A percentile compares a stretch with the other conserved stretches of the same genome.
These are phyloP conservation scores for Mythimna loreyi DNA, from an alignment of 2,888 invertebrate genomes.

Conservation along the genomic window DNA sequence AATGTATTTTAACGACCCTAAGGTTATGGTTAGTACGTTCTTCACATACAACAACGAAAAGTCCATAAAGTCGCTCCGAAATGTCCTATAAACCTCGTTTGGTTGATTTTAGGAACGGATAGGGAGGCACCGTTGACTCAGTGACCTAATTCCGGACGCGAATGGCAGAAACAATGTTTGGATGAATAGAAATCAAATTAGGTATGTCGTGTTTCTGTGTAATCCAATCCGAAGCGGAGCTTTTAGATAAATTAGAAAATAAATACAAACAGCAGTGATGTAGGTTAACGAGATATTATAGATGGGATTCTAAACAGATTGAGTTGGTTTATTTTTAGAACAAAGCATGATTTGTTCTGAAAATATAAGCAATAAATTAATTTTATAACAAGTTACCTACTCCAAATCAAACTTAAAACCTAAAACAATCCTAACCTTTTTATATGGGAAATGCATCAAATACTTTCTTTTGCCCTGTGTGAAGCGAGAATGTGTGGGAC, in stretches of 20 bases:
- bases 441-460: too few relatives aligned
- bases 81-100: conserved; percentile 72
- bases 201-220: conserved; percentile 42
- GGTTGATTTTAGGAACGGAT: conserved; percentile 65
- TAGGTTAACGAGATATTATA: not conserved
- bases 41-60: conserved; percentile 57
- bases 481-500: too few relatives aligned
- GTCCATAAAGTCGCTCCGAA: conserved; percentile 63
- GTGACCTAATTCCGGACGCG: conserved; percentile 70
- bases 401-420: not conserved
- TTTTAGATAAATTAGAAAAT: conserved; percentile 56
- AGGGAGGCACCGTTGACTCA: conserved; percentile 63
- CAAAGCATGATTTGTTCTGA: not conserved
- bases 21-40: conserved; percentile 66
- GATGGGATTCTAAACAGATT: not conserved
- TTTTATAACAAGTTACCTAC: not conserved
- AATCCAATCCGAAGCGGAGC: conserved; percentile 46
- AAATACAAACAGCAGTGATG: conserved; percentile 28
- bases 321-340: not conserved
- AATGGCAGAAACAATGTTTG: conserved; percentile 53
- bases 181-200: conserved; percentile 56
- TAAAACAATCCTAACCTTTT: not conserved
- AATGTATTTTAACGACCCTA: conserved; percentile 69
- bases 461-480: too few relatives aligned
- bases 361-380: not conserved